phyloP scores from a whole-genome alignment of 1,140 invertebrate species.

The Euglossa dilemma region DNA sequence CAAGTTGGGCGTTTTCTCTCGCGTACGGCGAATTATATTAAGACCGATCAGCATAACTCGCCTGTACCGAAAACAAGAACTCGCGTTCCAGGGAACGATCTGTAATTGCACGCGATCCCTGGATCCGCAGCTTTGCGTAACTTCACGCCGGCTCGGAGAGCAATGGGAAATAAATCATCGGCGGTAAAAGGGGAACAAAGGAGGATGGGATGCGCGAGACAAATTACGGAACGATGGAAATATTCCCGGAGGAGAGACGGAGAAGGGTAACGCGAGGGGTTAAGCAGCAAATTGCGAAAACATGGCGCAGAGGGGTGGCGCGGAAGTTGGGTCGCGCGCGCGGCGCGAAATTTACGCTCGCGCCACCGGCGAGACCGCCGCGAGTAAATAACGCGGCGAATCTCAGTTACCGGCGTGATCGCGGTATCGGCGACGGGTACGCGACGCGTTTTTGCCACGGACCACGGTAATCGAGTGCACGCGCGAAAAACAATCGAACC shows the following conservation, averaged over 20 bases:
- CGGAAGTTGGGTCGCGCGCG: background rate
- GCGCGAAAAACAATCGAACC: conserved; percentile 21
- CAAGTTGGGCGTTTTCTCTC: background rate
- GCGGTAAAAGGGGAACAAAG: no score
- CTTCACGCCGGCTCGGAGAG: no score
- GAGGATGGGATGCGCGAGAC: no score
- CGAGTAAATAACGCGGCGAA: conserved; percentile 12
- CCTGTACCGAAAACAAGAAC: background rate
- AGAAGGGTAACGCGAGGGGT: background rate
- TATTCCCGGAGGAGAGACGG: background rate
- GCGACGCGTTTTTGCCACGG: background rate
- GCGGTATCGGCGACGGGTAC: background rate
- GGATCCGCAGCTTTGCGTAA: no score
- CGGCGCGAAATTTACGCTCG: conserved; percentile 3
- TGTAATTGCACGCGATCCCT: background rate
- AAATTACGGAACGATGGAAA: no score
- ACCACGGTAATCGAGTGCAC: background rate
- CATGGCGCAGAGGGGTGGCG: background rate
- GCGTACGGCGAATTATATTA: conserved; percentile 2
- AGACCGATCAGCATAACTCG: background rate
- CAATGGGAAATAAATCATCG: no score
- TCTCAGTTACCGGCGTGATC: background rate
- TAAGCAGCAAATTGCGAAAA: conserved; percentile 15
- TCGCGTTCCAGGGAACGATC: no score
- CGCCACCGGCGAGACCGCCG: background rate